Evolutionary conservation across 2,113 vertebrate species (phyloP), one percentile per base, ranked within the genome.

Genomic region (Rhadina sibilatrix): DNA sequence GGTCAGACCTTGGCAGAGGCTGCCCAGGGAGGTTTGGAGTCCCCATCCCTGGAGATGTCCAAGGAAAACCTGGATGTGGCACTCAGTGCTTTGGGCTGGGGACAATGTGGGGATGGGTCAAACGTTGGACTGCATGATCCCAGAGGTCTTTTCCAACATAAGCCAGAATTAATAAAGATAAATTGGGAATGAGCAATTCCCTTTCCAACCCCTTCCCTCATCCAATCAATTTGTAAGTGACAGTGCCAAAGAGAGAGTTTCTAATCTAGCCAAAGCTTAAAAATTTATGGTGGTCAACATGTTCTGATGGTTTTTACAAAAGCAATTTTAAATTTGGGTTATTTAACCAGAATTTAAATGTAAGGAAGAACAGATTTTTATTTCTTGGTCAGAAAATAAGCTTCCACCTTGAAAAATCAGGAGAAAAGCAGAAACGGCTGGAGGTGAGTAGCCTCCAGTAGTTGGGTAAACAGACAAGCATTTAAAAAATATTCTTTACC

Each of bases 101-200:
- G 6, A 17, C 3, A n/a, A n/a, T 5, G 24, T 27, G 16, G 8
- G 3, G 27, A 12, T 27, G 7, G 8, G 52, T 24, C 11, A 68
- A 6, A 47, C 0, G 0, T 12, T 38, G 17, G 10, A 47, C 21
- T 56, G 27, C 7, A 25, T 33, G 21, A 10, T 10, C 12, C 35
- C 12, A 25, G 63, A 81, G n/a, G 17, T 16, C 10, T 33, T 38
- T 57, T 9, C n/a, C 42, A 59, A 9, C 7, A 10, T 5, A 63
- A 9, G 5, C 5, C 7, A 46, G 12, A 79, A 71, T 46, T 68
- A 59, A 64, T 37, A 50, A 35, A 89, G 56, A 30, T 64, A 46
- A 72, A 56, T 31, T 28, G 1, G 5, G 23, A 76, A 59, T 53
- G 20, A 80, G 8, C 6, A 30, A 42, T 74, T 11, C 3, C 4